Base-by-base conservation (phyloP, 2,113 vertebrate species). In the Cephalophus harveyi region DNA sequence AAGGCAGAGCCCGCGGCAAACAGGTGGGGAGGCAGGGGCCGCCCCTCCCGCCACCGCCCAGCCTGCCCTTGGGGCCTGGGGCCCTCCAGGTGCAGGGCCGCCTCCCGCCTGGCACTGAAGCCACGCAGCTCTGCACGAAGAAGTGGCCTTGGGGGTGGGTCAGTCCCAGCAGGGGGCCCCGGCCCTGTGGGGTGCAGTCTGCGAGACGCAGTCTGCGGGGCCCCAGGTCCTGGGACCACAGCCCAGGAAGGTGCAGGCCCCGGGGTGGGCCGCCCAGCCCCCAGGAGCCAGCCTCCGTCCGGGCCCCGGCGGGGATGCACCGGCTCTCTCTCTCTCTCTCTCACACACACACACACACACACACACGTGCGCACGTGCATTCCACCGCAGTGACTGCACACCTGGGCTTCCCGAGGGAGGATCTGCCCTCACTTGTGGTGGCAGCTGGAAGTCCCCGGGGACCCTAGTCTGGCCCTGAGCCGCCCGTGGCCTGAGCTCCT, bases 161-260 rank as follows among this genome's bases (percentile, higher is more conserved):
- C 19, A 23, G 59, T 27, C 52, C 28, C 0, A 11, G 54, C 5
- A 4, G 83, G 28, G 14, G 48, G 16, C 76, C 57, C 12, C 7
- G 55, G 64, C 9, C n/a, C 28, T 27, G 43, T 71, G 64, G 46
- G 64, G 82, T 46, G 64, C 76, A 91, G 74, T 25, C 4, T 50
- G 28, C 23, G 89, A 36, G 50, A 14, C 50, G 64, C 64, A 91
- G 62, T 25, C 4, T 50, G 28, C 23, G 4, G 46, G 33, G 25
- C 46, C 52, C 25, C 0, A 33, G 33, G 50, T 46, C 76, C 25
- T n/a, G 48, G 50, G 33, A n/a, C 64, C 30, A 25, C 50, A 25
- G 36, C n/a, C 48, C 5, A 2, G 6, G 1, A 4, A 71, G 64
- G 9, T 1, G 4, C 9, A 0, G 64, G 92, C 83, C 16, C 8